Evolutionary conservation across 2,113 vertebrate genomes (phyloP), one percentile per base, ranked within the genome.

Genomic region (Macquaria ambigua): DNA sequence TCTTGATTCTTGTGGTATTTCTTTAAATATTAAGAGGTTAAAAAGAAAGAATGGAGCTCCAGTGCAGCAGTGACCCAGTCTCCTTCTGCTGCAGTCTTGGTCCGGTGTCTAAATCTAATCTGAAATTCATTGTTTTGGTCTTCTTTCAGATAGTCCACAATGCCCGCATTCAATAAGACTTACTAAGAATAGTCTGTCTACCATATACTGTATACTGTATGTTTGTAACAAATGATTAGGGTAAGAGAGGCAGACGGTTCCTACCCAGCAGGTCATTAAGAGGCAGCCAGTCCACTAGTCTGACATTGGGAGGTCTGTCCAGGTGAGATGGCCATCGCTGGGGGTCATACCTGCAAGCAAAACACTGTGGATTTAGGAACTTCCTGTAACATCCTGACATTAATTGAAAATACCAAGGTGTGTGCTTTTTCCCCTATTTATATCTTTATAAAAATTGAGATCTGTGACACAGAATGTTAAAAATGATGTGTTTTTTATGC

Each of bases 191-290:
- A 31, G 9, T 77, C 39, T 37, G 9, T 77, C 39, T 37, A 46
- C 28, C 25, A 23, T 67, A 48, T 21, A 69, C 23, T 69, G 61
- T 28, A 0, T 7, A 34, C 5, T 39, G 59, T 52, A 11, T 50
- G 39, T 70, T 52, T 66, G 34, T 64, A 56, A 62, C 18, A 77
- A 68, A 69, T 14, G 20, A 9, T 71, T 41, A 48, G 7, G 10
- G 4, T 28, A 74, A 64, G 15, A 63, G 25, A 58, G 3, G 1
- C 7, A 68, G 12, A 68, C 5, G 48, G 52, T 63, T 66, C 72
- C 48, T 50, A 95, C 89, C 88, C 50, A 94, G 70, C 53, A 78
- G 39, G 76, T 96, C 90, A 80, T 95, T 91, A n/a, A 89, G 85
- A 66, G 85, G 82, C 10, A 95, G 78, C 92, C 77, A 91, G 61